Evolutionary conservation across 2,113 vertebrate genomes (phyloP).

Genomic region (Rutilus rutilus): DNA sequence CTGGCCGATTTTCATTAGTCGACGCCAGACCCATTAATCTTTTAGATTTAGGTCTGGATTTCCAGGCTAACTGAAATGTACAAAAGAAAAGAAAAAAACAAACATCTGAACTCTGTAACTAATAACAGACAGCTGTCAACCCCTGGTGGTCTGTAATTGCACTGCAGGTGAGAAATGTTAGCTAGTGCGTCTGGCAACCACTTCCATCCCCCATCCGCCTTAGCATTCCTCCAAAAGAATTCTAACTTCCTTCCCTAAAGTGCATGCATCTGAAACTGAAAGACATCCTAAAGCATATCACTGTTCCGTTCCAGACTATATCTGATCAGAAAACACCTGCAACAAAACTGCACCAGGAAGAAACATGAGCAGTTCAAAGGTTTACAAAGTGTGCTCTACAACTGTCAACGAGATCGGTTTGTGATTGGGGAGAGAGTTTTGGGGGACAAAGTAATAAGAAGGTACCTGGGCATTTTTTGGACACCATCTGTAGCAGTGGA

Average conservation of each 20-base stretch:
- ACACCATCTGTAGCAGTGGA: constrained; percentile 70
- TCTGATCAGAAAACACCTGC: constrained; percentile 31
- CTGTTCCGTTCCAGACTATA: constrained; percentile 19
- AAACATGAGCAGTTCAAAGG: background rate
- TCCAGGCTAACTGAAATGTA: background rate
- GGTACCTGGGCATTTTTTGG: constrained; percentile 79
- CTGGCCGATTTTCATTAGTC: too few relatives aligned
- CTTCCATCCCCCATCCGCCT: background rate
- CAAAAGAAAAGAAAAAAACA: background rate
- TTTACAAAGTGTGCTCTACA: background rate
- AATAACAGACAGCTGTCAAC: background rate
- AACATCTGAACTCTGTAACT: background rate
- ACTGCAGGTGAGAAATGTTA: constrained; percentile 7
- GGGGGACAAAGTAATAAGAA: constrained; percentile 64
- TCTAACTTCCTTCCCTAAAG: constrained; percentile 57
- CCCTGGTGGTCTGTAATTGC: background rate
- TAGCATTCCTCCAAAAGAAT: background rate
- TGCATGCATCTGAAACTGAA: constrained; percentile 31
- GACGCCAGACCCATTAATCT: too few relatives aligned
- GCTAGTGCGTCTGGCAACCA: background rate
- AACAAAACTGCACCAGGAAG: constrained; percentile 9
- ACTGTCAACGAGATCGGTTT: background rate
- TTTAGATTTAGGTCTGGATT: too few relatives aligned
- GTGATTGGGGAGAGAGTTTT: constrained; percentile 55
- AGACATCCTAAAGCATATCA: constrained; percentile 37